Evolutionary conservation across 2,888 invertebrate species (phyloP).

Genomic region (Ormyrus labotus): DNA sequence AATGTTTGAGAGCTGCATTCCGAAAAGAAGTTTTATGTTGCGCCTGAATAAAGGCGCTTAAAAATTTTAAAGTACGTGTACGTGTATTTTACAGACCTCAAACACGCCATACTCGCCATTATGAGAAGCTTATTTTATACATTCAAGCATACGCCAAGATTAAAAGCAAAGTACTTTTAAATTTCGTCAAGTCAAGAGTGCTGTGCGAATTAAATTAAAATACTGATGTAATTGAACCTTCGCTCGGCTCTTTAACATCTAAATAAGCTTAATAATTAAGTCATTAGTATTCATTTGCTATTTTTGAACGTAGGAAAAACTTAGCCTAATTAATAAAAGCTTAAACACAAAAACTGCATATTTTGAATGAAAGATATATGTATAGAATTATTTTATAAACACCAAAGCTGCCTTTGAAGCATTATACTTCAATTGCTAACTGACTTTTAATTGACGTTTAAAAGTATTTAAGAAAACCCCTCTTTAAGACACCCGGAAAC

Average conservation of each 20-base stretch:
- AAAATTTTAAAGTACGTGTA: neutral
- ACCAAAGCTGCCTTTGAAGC: neutral
- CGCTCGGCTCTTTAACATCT: too few species aligned
- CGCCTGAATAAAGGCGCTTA: neutral
- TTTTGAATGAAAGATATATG: too few species aligned
- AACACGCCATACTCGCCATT: constrained; percentile 12
- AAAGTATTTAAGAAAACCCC: neutral
- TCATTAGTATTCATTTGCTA: too few species aligned
- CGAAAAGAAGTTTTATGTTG: neutral
- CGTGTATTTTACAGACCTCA: constrained; percentile 5
- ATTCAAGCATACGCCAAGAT: neutral
- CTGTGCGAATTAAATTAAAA: too few species aligned
- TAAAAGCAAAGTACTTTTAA: constrained; percentile 12
- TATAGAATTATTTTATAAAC: too few species aligned
- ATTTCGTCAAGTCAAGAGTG: neutral
- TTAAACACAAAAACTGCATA: too few species aligned
- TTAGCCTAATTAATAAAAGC: too few species aligned
- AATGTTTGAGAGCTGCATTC: neutral
- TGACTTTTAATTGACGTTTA: too few species aligned
- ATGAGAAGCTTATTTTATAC: constrained; percentile 21
- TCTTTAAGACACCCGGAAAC: neutral
- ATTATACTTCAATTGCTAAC: too few species aligned
- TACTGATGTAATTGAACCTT: too few species aligned
- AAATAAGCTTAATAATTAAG: too few species aligned
- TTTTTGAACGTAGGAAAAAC: too few species aligned